Evolutionary conservation across 2,797 vertebrate genomes (phyloP).

Genomic region (Heliangelus exortis): DNA sequence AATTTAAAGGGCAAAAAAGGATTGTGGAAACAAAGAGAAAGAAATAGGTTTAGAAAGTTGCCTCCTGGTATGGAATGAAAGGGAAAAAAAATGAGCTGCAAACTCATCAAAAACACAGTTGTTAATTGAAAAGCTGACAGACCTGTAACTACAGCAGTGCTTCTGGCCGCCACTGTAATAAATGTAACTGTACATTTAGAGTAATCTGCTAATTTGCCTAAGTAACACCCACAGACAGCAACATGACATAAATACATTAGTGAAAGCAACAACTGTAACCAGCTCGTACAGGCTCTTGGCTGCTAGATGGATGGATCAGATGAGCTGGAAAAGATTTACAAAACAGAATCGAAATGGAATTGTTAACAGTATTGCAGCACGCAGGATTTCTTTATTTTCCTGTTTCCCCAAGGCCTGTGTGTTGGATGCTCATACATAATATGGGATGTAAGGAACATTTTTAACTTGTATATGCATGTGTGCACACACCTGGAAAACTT

Average conservation of each 20-base stretch:
- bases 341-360: neutral
- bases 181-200: slow-evolving; percentile 64
- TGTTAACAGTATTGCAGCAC: neutral
- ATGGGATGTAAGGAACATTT: neutral
- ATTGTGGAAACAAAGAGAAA: neutral
- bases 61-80: neutral
- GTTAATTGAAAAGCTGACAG: slow-evolving; percentile 62
- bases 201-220: slow-evolving; percentile 76
- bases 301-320: slow-evolving; percentile 43
- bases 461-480: neutral
- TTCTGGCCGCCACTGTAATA: slow-evolving; percentile 42
- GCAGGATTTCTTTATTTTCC: neutral
- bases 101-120: slow-evolving; percentile 49
- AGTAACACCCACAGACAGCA: slow-evolving; percentile 71
- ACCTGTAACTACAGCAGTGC: slow-evolving; percentile 48
- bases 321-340: slow-evolving; percentile 40
- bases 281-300: neutral
- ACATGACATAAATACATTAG: slow-evolving; percentile 63
- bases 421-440: neutral
- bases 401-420: neutral
- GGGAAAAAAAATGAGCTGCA: neutral
- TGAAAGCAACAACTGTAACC: slow-evolving; percentile 39
- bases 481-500: neutral
- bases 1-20: neutral
- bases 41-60: neutral